Evolutionary conservation across 2,113 vertebrate genomes (phyloP).

Genomic region (Notothenia coriiceps): DNA sequence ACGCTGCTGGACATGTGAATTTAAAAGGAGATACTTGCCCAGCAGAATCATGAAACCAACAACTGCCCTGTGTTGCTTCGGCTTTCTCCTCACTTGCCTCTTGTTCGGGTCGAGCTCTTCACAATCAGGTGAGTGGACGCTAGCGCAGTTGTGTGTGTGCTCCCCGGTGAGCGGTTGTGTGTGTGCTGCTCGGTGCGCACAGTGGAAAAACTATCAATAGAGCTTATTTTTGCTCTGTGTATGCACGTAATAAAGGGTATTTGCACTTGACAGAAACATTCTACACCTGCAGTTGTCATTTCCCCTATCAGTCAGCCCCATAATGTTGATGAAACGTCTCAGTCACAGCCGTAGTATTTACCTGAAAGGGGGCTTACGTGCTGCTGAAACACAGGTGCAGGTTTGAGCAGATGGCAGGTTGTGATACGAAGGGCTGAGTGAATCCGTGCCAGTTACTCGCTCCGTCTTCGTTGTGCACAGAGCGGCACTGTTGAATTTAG

Average conservation of each 20-base stretch:
- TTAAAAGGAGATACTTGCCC: conserved; percentile 78
- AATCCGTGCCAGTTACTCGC: conserved; percentile 19
- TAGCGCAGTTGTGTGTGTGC: not conserved
- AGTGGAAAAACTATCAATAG: conserved; percentile 17
- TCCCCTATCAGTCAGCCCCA: not conserved
- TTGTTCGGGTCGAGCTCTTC: conserved; percentile 84
- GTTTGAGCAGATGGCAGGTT: conserved; percentile 19
- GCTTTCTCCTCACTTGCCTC: conserved; percentile 85
- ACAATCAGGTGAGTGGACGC: conserved; percentile 90
- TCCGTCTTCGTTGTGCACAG: conserved; percentile 53
- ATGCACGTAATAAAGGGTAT: not conserved
- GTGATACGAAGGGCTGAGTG: not conserved
- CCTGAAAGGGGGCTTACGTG: not conserved
- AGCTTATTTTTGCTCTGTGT: conserved; percentile 27
- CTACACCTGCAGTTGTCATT: not conserved
- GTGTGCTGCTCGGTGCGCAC: conserved; percentile 56
- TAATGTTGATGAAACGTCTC: not conserved
- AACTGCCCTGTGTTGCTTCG: conserved; percentile 83
- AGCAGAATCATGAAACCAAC: conserved; percentile 83
- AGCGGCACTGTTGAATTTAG: conserved; percentile 74
- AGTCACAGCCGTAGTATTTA: not conserved
- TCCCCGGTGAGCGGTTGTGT: conserved; percentile 42
- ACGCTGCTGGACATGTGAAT: conserved; percentile 86
- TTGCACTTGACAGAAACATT: not conserved
- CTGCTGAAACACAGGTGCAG: conserved; percentile 25